phyloP scores from a whole-genome alignment of 2,113 vertebrate genomes.

The Haemorhous mexicanus region DNA sequence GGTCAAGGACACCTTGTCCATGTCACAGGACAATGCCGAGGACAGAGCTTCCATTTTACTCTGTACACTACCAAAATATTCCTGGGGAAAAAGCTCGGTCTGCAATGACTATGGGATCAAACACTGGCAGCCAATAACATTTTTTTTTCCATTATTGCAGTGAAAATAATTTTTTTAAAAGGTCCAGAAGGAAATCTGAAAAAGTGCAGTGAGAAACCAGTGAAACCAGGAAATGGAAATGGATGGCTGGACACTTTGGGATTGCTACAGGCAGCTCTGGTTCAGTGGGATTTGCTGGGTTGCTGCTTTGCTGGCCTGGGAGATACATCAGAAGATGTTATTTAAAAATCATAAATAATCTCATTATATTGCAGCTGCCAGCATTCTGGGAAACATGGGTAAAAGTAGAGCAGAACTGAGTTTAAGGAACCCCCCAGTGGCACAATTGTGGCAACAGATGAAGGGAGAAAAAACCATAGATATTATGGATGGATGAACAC shows the following conservation, averaged over 20 bases:
- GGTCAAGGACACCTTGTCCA: not conserved
- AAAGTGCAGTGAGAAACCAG: not conserved
- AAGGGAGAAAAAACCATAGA: not conserved
- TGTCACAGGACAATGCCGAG: not conserved
- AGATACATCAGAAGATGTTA: constrained; percentile 16
- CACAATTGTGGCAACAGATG: not conserved
- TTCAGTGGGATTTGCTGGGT: constrained; percentile 40
- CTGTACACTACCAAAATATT: not conserved
- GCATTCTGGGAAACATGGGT: constrained; percentile 4
- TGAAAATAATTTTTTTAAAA: not conserved
- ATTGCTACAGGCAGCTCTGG: not conserved
- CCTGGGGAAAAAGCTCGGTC: not conserved
- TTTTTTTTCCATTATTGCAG: not conserved
- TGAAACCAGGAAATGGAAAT: not conserved
- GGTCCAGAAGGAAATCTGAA: not conserved
- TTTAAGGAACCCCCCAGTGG: not conserved
- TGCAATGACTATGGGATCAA: not conserved
- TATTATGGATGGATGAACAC: constrained; percentile 1
- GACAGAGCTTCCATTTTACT: not conserved
- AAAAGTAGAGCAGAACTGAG: constrained; percentile 16
- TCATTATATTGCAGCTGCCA: not conserved
- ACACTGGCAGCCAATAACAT: not conserved
- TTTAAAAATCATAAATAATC: constrained; percentile 58
- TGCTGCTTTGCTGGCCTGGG: constrained; percentile 15
- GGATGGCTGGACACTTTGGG: not conserved